Evolutionary conservation across 2,888 invertebrate genomes (phyloP).

Genomic region (Agonopterix arenella): DNA sequence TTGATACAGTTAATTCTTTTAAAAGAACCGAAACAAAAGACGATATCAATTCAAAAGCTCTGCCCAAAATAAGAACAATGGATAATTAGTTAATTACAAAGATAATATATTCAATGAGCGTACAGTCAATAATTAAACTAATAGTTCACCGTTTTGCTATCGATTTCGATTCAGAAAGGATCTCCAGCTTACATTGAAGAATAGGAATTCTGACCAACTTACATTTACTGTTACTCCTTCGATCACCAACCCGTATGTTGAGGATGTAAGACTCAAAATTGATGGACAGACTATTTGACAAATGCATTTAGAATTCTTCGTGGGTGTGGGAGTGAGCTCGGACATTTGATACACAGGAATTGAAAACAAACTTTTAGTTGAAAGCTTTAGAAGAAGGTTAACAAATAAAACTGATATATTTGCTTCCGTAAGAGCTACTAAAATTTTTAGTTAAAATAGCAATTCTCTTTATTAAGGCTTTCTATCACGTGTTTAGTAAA

Average conservation of each 20-base stretch:
- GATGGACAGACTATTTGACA: background rate
- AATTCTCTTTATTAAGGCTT: too few relatives aligned
- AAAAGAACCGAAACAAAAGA: too few relatives aligned
- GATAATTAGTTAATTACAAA: background rate
- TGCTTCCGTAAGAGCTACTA: background rate
- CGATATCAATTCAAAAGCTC: too few relatives aligned
- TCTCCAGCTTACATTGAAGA: slow-evolving; percentile 13
- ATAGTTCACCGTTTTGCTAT: slow-evolving; percentile 32
- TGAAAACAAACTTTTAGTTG: slow-evolving; percentile 34
- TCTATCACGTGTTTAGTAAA: too few relatives aligned
- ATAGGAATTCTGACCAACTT: slow-evolving; percentile 20
- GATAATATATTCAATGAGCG: slow-evolving; percentile 28
- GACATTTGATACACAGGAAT: slow-evolving; percentile 52
- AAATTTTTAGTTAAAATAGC: too few relatives aligned
- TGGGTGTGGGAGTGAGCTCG: slow-evolving; percentile 38
- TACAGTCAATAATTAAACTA: slow-evolving; percentile 30
- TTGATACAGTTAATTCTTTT: too few relatives aligned
- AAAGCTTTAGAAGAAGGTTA: slow-evolving; percentile 39
- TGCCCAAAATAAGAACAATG: background rate
- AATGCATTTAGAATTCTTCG: background rate
- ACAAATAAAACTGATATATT: slow-evolving; percentile 26
- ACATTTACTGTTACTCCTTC: background rate
- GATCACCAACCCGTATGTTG: slow-evolving; percentile 2
- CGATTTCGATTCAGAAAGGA: slow-evolving; percentile 31
- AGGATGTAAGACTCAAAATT: slow-evolving; percentile 10